Evolutionary conservation across 1,140 invertebrate genomes (phyloP), one percentile per base, ranked within the genome.

Genomic region (Trichoplusia ni): DNA sequence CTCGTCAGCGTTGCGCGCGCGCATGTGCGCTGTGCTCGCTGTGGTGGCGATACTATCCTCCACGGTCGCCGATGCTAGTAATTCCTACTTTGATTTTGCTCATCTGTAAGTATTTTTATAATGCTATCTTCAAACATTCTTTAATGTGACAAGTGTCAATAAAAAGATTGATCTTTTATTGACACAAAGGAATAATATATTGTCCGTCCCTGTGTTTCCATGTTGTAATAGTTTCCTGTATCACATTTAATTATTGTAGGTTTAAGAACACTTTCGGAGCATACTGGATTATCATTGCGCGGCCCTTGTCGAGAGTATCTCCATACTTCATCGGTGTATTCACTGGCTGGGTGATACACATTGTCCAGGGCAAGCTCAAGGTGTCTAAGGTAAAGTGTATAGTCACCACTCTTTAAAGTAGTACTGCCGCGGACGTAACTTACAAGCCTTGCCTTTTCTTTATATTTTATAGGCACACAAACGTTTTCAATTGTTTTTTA

Each of bases 321-420:
- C 79, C 86, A 0, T 89, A 89, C 71, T 69, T 76, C 37, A 51
- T 79, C 6, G 86, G 86, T 4, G 67, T 84, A 3, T 56, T 82
- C 23, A 66, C 73, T 0, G 86, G 83, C 6, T 87, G 84, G 86
- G 59, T 86, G 19, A 65, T 85, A 8, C 75, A 81, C 19, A 61
- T 60, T 5, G 35, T 76, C 2, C 73, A 82, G 6, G 84, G 78
- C 2, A 47, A 67, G 5, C 38, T 82, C 1, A 64, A 61, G 3
- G 47, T 87, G 8, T 72, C 79, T 5, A 81, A 68, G 71, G 86
- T 86, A 64, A 58, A n/a, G n/a, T n/a, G n/a, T n/a, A n/a, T n/a
- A n/a, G n/a, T n/a, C n/a, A n/a, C n/a, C n/a, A n/a, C n/a, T n/a
- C n/a, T n/a, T n/a, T n/a, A n/a, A n/a, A n/a, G n/a, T n/a, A n/a